phyloP scores from a whole-genome alignment of 1,140 invertebrate species.

The Cydia splendana region DNA sequence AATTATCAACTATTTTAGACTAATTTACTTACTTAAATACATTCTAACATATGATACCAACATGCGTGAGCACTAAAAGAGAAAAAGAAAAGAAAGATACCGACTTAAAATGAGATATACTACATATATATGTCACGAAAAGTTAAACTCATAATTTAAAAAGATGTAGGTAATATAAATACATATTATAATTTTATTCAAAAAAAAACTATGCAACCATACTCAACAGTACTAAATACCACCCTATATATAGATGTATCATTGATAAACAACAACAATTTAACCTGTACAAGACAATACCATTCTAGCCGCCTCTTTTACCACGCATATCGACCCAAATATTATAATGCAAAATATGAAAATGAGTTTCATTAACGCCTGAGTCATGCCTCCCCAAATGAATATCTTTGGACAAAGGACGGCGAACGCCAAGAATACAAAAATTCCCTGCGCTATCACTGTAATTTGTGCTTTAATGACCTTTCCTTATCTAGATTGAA shows the following conservation, averaged over 20 bases:
- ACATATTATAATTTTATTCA: neutral
- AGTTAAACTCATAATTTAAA: too few species aligned
- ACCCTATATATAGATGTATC: neutral
- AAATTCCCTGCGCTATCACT: slow-evolving; percentile 24
- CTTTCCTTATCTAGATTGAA: slow-evolving; percentile 26
- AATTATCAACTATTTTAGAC: too few species aligned
- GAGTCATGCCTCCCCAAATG: slow-evolving; percentile 42
- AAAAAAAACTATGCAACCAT: neutral
- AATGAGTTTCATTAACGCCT: slow-evolving; percentile 46
- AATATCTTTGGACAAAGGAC: slow-evolving; percentile 37
- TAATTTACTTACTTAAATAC: too few species aligned
- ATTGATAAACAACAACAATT: neutral
- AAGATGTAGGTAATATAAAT: too few species aligned
- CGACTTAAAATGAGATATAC: too few species aligned
- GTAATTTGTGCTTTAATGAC: slow-evolving; percentile 31
- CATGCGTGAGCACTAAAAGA: too few species aligned
- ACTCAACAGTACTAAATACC: neutral
- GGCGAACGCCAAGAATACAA: slow-evolving; percentile 9
- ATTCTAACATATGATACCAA: too few species aligned
- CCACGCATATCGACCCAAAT: slow-evolving; percentile 38
- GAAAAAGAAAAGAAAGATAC: too few species aligned
- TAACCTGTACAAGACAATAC: neutral
- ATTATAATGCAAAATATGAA: slow-evolving; percentile 52
- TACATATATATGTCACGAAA: too few species aligned
- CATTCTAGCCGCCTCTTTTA: slow-evolving; percentile 17